A percentile compares a stretch with the other conserved stretches of the same genome.
Evolutionary conservation across 2,888 invertebrate species (phyloP).

Genomic region (Camptogramma bilineatum): DNA sequence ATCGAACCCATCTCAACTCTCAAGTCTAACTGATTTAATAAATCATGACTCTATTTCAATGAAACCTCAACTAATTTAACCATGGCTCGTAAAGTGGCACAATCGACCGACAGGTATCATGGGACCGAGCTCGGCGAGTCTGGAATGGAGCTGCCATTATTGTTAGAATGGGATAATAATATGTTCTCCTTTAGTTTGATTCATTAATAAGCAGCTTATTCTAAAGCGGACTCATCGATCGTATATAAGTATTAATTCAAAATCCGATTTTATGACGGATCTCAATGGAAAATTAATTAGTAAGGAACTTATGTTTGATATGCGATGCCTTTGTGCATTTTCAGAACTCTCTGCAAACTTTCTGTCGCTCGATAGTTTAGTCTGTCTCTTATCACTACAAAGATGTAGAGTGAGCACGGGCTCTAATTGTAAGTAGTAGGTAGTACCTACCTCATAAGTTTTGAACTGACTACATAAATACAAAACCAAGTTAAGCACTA

Average conservation of each 20-base stretch:
- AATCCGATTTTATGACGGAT: background rate
- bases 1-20: no score
- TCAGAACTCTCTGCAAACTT: background rate
- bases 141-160: background rate
- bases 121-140: background rate
- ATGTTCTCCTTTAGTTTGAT: background rate
- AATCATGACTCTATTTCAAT: background rate
- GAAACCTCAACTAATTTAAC: constrained; percentile 1
- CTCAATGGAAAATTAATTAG: background rate
- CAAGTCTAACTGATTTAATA: background rate
- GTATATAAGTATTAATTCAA: background rate
- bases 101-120: constrained; percentile 3
- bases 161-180: background rate
- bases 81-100: background rate
- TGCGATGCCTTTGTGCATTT: background rate
- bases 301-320: background rate
- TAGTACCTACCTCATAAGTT: no score
- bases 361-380: no score
- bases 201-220: background rate
- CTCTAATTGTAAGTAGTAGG: no score
- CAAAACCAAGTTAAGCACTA: no score
- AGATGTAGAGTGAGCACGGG: no score
- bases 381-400: no score
- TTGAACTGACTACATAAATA: no score
- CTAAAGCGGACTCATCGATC: background rate